A percentile compares a stretch with the other conserved stretches of the same genome.
Conservation (phyloP, 2,888 invertebrate genomes). For the Anoplius nigerrimus region DNA sequence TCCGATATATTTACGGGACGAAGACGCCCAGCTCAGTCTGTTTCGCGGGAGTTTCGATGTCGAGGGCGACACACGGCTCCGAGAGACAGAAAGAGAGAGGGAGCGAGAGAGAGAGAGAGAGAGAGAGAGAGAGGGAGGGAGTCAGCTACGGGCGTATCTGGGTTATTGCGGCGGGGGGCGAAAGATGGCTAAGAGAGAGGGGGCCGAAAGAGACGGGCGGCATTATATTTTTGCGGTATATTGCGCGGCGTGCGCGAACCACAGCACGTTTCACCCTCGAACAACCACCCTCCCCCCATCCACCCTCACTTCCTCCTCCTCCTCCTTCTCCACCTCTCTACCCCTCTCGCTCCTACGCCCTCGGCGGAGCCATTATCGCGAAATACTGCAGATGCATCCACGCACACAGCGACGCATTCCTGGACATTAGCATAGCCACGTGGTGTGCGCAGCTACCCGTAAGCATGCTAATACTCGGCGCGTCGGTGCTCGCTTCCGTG, state of each 20-base stretch:
- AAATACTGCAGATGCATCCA: slow-evolving; percentile 55
- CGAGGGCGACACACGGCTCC: too few species aligned
- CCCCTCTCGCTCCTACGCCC: not conserved
- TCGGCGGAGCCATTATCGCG: slow-evolving; percentile 49
- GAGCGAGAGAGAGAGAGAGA: too few species aligned
- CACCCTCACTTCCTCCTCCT: not conserved
- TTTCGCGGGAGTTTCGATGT: too few species aligned
- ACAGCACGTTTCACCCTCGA: slow-evolving; percentile 30
- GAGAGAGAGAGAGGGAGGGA: not conserved
- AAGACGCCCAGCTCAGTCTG: too few species aligned
- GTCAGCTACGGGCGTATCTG: not conserved
- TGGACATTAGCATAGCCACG: slow-evolving; percentile 49
- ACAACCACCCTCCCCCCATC: slow-evolving; percentile 19
- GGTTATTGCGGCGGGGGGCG: not conserved
- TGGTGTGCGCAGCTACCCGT: slow-evolving; percentile 28
- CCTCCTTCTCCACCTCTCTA: not conserved
- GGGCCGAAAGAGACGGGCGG: too few species aligned
- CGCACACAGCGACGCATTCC: slow-evolving; percentile 46
- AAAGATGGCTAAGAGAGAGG: not conserved
- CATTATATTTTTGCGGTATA: slow-evolving; percentile 42
- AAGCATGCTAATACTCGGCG: too few species aligned
- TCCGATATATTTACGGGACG: too few species aligned
- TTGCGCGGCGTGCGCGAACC: slow-evolving; percentile 36
- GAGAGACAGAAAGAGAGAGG: not conserved
- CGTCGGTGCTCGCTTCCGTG: slow-evolving; percentile 6